Base-by-base conservation (phyloP, 2,797 vertebrate species). In the Bovichtus diacanthus region DNA sequence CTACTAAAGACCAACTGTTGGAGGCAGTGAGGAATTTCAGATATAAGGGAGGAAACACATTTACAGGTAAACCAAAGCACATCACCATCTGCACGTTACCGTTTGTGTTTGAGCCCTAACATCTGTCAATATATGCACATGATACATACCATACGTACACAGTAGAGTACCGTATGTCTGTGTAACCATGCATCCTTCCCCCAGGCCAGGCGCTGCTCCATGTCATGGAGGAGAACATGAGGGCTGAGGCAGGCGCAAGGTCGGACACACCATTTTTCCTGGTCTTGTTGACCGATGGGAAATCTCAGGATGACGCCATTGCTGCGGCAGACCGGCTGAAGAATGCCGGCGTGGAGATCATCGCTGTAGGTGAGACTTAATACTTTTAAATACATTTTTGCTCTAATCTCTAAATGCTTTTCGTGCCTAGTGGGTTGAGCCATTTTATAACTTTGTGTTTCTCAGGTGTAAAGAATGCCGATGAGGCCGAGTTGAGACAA, bases 1-100 rank as follows among this genome's bases (percentile, higher is more conserved):
- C 91, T 9, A 95, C 94, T 0, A 96, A 94, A 90, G 94, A 96
- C 0, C 95, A 97, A 79, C 90, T 99, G 55, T 76, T 98, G 83
- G 96, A 96, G 2, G 97, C 96, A 0, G 23, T 99, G 0, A 95
- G 90, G 60, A 95, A 86, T 47, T 87, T 99, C 74, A 92, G 90
- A 65, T 99, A 98, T 84, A 98, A 96, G 66, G 98, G 97, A 4
- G 97, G 98, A 60, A 99, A 98, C 94, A 98, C 97, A 0, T 97
- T 99, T 29, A 98, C 97, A 90, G 97, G 97, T 98, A 90, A 82
- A 47, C 47, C n/a, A n/a, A n/a, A n/a, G 64, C 56, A 16, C 41
- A 1, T 11, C 18, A 62, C 21, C 18, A 8, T 9, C 13, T 31
- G 3, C 13, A 25, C 1, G 3, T 15, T 34, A 23, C 27, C n/a